phyloP scores from a whole-genome alignment of 2,797 vertebrate species.

The Sebastolobus alascanus region DNA sequence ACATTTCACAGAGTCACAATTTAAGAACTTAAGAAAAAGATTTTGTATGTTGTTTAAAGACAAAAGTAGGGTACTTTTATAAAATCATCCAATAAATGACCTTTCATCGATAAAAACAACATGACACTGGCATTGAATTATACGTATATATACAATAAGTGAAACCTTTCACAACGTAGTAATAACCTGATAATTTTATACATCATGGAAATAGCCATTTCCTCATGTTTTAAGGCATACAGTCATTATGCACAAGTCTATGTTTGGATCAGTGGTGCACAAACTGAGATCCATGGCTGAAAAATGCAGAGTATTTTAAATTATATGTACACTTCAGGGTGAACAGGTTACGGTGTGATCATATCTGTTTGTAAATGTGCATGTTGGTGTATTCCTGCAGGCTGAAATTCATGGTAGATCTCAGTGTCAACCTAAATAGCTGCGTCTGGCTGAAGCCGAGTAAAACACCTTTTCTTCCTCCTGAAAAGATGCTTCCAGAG shows the following conservation, averaged over 20 bases:
- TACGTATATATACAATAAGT: slow-evolving; percentile 35
- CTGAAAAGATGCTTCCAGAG: slow-evolving; percentile 1
- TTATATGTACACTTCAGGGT: slow-evolving; percentile 51
- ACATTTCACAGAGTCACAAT: slow-evolving; percentile 13
- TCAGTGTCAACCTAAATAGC: slow-evolving; percentile 8
- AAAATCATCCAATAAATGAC: slow-evolving; percentile 42
- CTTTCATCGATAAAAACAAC: slow-evolving; percentile 48
- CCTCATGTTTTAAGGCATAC: slow-evolving; percentile 78
- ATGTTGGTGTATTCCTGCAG: slow-evolving; percentile 31
- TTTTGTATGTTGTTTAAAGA: slow-evolving; percentile 44
- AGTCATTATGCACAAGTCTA: slow-evolving; percentile 64
- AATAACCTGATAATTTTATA: slow-evolving; percentile 71
- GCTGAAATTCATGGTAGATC: slow-evolving; percentile 9
- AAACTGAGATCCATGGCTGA: slow-evolving; percentile 40
- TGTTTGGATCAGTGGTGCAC: slow-evolving; percentile 32
- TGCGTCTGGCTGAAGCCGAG: slow-evolving; percentile 12
- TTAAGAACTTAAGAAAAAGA: slow-evolving; percentile 15
- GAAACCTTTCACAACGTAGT: slow-evolving; percentile 54
- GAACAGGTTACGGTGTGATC: slow-evolving; percentile 13
- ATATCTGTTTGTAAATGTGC: slow-evolving; percentile 26
- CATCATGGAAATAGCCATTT: slow-evolving; percentile 63
- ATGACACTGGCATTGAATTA: slow-evolving; percentile 26
- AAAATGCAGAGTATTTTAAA: slow-evolving; percentile 31
- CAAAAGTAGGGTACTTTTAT: slow-evolving; percentile 40
- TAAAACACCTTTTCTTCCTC: neutral